Evolutionary conservation across 2,797 vertebrate genomes (phyloP), one percentile per base, ranked within the genome.

Genomic region (Takifugu rubripes): DNA sequence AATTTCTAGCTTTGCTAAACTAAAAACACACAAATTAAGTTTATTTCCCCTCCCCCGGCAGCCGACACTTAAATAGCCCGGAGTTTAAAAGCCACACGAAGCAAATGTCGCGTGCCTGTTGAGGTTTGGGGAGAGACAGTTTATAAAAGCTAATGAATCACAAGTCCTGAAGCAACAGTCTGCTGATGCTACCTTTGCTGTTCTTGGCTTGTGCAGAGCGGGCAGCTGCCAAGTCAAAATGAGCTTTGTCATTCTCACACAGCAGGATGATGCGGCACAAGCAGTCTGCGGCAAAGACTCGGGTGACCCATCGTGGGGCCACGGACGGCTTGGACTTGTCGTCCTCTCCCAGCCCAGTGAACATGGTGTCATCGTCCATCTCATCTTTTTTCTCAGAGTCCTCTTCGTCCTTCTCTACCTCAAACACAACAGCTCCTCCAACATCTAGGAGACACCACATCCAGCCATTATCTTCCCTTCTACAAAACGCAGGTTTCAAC

Each of bases 361-460:
- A 99, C 97, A 99, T 99, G 55, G 90, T 94, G 75, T 99, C 97
- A 8, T 99, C 97, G 8, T 99, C 97, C 92, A 96, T 96, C 88
- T 98, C 97, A 25, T 98, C 96, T 72, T 98, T 98, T 84, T 98
- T 99, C 82, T 99, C 96, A 0, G 90, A 89, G 77, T 98, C 96
- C 50, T 98, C 96, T 64, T 96, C 95, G 57, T 99, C 96, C 71
- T 95, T 97, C 52, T 93, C 93, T 77, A 93, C 86, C 60, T 93
- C 90, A 49, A 98, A 82, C 0, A 84, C 81, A 66, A 93, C 87
- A 1, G 93, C 77, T 26, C 93, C 92, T 40, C 94, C 93, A 49
- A 96, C 93, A 61, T 98, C 96, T 99, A 48, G 27, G 79, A 51
- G 54, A 49, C 68, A 25, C 44, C 0, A 0, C 6, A 46, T 46